phyloP scores from a whole-genome alignment of 2,888 invertebrate genomes.

The Sphaerophoria rueppellii region DNA sequence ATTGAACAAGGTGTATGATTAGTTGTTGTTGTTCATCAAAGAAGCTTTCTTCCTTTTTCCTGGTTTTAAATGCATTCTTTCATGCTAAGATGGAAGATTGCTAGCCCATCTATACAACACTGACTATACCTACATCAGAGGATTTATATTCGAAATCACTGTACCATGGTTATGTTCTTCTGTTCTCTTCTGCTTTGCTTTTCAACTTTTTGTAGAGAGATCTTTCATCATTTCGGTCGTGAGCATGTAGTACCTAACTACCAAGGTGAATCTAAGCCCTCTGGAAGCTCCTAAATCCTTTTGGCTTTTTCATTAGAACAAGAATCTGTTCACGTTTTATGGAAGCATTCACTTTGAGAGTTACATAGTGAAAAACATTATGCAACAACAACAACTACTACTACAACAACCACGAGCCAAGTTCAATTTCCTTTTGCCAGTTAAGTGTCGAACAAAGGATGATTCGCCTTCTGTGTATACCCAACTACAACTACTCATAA shows the following conservation, averaged over 20 bases:
- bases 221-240: not conserved
- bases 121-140: constrained; percentile 1
- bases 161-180: constrained; percentile 46
- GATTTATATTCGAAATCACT: constrained; percentile 54
- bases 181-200: constrained; percentile 29
- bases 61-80: constrained; percentile 25
- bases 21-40: constrained; percentile 38
- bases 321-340: constrained; percentile 69
- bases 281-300: constrained; percentile 60
- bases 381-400: constrained; percentile 32
- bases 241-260: not conserved
- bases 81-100: constrained; percentile 18
- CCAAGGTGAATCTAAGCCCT: constrained; percentile 37
- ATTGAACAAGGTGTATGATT: constrained; percentile 59
- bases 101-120: not conserved
- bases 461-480: constrained; percentile 41
- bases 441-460: constrained; percentile 72
- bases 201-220: not conserved
- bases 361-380: not conserved
- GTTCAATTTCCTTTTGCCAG: constrained; percentile 68
- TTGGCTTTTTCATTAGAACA: constrained; percentile 70
- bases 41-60: constrained; percentile 1
- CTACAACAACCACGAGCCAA: constrained; percentile 36
- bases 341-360: constrained; percentile 41
- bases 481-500: constrained; percentile 12